Percentiles rank a stretch among this genome's conserved stretches.
phyloP scores from a whole-genome alignment of 2,797 vertebrate genomes.

The Brachyrhaphis roseni region DNA sequence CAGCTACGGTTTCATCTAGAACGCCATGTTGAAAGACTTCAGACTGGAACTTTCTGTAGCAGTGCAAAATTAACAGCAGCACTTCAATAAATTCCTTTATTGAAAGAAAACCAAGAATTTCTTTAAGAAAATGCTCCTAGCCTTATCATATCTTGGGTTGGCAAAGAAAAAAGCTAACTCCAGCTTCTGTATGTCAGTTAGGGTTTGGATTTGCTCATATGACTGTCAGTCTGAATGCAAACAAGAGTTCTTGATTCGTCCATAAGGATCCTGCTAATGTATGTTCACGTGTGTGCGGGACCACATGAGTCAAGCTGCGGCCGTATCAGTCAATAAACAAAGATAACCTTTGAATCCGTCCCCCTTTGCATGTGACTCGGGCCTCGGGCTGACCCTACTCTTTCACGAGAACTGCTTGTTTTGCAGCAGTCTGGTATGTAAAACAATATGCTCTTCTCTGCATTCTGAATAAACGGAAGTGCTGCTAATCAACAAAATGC shows the following conservation, averaged over 20 bases:
- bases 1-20: too few relatives aligned
- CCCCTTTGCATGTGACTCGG: slow-evolving; percentile 26
- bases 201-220: not conserved
- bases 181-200: not conserved
- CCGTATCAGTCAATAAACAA: slow-evolving; percentile 28
- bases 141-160: not conserved
- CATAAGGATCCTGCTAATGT: not conserved
- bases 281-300: not conserved
- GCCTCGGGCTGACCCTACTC: slow-evolving; percentile 22
- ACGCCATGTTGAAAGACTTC: not conserved
- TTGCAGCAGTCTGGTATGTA: slow-evolving; percentile 19
- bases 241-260: not conserved
- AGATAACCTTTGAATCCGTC: slow-evolving; percentile 17
- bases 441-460: slow-evolving; percentile 24
- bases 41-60: not conserved
- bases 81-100: not conserved
- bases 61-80: not conserved
- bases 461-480: slow-evolving; percentile 19
- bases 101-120: not conserved
- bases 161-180: not conserved
- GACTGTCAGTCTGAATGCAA: too few relatives aligned
- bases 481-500: slow-evolving; percentile 7
- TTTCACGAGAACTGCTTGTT: slow-evolving; percentile 28
- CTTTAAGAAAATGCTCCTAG: not conserved
- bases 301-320: not conserved